A percentile compares a stretch with the other conserved stretches of the same genome.
phyloP scores from a whole-genome alignment of 2,797 vertebrate species.

The Myripristis murdjan region DNA sequence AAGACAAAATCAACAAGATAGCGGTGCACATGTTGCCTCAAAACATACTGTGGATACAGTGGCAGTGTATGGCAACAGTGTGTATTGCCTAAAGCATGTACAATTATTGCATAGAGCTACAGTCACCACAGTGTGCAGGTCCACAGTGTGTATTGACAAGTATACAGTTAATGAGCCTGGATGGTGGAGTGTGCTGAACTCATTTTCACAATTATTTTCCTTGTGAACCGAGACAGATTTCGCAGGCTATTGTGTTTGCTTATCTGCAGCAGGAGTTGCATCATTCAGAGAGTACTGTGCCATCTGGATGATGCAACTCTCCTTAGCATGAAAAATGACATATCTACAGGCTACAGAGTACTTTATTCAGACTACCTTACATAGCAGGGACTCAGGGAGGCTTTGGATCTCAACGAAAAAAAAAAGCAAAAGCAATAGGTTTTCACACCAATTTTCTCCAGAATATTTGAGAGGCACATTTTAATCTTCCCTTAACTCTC shows the following conservation, averaged over 20 bases:
- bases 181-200: conserved; percentile 26
- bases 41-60: too few species aligned
- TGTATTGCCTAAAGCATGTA: background rate
- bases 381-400: conserved; percentile 17
- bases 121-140: background rate
- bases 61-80: too few species aligned
- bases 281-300: conserved; percentile 57
- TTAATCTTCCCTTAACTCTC: conserved; percentile 56
- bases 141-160: too few species aligned
- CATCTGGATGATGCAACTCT: conserved; percentile 64
- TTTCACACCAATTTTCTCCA: conserved; percentile 43
- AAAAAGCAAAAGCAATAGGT: conserved; percentile 30
- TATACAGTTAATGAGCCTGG: conserved; percentile 1
- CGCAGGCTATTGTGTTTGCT: conserved; percentile 66
- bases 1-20: too few species aligned
- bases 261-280: conserved; percentile 67
- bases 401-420: conserved; percentile 29
- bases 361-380: conserved; percentile 13
- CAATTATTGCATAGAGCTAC: background rate
- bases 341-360: conserved; percentile 28
- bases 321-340: conserved; percentile 53
- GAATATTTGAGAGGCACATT: conserved; percentile 53
- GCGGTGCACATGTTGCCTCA: too few species aligned
- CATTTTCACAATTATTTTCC: conserved; percentile 38
- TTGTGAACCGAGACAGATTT: conserved; percentile 43